Conservation (phyloP, 2,113 vertebrate species). For the Gymnogyps californianus region DNA sequence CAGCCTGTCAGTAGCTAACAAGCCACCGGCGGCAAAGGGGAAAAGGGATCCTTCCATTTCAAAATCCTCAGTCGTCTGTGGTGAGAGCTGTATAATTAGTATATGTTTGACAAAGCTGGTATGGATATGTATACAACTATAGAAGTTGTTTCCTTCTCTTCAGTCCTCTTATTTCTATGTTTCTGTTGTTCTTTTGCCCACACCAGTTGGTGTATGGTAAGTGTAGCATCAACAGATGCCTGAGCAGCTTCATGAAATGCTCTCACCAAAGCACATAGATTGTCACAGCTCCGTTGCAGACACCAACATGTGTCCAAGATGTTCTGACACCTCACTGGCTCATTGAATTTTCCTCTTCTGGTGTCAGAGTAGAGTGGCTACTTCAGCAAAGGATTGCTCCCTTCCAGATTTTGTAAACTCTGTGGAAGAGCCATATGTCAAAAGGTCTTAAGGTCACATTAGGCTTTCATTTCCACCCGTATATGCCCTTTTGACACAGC, state of each 20-base stretch:
- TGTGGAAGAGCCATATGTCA: not conserved
- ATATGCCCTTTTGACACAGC: not conserved
- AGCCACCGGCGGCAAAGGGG: accelerated
- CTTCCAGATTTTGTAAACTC: not conserved
- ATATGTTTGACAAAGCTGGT: not conserved
- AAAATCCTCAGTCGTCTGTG: not conserved
- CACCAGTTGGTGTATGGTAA: not conserved
- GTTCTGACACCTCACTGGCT: not conserved
- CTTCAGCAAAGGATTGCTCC: not conserved
- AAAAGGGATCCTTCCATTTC: not conserved
- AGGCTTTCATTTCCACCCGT: not conserved
- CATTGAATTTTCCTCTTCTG: not conserved
- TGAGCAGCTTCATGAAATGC: not conserved
- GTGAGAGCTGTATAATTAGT: not conserved
- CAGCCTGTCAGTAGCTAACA: not conserved
- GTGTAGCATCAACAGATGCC: not conserved
- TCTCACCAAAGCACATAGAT: not conserved
- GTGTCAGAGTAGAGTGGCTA: not conserved
- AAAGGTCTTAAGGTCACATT: not conserved
- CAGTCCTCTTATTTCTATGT: not conserved
- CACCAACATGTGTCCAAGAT: not conserved
- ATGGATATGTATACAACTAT: not conserved
- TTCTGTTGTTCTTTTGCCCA: not conserved
- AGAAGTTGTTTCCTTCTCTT: not conserved
- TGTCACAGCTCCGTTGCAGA: not conserved